Conservation (phyloP, 2,888 invertebrate genomes). For the Myopa tessellatipennis region DNA sequence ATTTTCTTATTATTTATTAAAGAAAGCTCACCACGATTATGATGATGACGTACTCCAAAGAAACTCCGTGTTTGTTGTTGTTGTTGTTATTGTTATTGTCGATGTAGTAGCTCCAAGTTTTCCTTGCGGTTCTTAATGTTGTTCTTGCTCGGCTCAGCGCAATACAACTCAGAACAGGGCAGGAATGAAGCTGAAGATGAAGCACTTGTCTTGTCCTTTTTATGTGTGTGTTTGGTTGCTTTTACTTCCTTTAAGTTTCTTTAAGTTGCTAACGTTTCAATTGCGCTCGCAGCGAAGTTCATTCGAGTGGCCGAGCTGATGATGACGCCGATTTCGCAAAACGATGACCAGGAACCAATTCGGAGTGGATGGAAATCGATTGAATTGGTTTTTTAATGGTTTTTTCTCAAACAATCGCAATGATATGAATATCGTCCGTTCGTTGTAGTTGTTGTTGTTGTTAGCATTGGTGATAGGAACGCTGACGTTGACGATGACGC, state of each 20-base stretch:
- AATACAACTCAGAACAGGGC: background rate
- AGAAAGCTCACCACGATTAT: constrained; percentile 28
- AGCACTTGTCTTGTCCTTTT: background rate
- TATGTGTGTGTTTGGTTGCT: no score
- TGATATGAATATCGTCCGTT: constrained; percentile 1
- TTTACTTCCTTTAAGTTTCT: background rate
- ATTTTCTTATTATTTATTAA: no score
- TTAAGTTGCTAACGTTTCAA: constrained; percentile 6
- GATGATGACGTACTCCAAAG: background rate
- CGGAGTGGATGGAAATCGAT: background rate
- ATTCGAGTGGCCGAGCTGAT: background rate
- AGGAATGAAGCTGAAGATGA: background rate
- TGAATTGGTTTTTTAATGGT: background rate
- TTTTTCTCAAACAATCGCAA: no score
- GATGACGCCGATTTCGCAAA: no score
- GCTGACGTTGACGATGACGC: background rate
- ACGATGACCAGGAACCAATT: no score
- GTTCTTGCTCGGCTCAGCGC: no score
- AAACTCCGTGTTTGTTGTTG: constrained; percentile 5
- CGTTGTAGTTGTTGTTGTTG: background rate
- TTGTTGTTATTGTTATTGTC: background rate
- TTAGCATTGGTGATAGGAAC: background rate
- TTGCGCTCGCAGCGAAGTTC: background rate
- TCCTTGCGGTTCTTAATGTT: background rate
- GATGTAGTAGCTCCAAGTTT: background rate